These are phyloP conservation scores for Ceuthmochares aereus DNA, from an alignment of 2,113 vertebrate genomes.

Conservation along the genomic window DNA sequence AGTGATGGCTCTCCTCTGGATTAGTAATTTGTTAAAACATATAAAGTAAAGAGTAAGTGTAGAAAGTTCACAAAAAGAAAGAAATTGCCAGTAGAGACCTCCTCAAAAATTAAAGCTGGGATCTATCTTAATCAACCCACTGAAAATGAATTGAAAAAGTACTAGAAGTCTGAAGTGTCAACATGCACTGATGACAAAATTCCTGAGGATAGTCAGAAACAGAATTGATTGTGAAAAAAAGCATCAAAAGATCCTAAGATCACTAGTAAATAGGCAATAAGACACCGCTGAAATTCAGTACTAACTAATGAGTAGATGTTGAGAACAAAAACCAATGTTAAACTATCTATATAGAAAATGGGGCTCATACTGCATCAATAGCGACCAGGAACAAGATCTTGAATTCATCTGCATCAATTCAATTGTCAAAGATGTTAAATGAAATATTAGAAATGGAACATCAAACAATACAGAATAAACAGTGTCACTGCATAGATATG, in stretches of 20 bases:
- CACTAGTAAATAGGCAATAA: not conserved
- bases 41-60: not conserved
- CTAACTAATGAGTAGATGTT: not conserved
- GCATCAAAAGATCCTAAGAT: not conserved
- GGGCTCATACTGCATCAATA: not conserved
- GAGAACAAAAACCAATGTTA: not conserved
- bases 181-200: not conserved
- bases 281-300: not conserved
- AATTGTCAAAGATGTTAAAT: not conserved
- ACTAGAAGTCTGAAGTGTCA: not conserved
- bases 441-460: not conserved
- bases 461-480: not conserved
- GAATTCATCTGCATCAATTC: not conserved
- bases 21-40: not conserved
- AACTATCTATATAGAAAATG: not conserved
- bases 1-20: not conserved
- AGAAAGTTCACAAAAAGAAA: not conserved
- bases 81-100: not conserved
- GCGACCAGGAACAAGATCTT: not conserved
- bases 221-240: not conserved
- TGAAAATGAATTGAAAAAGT: not conserved
- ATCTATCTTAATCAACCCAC: not conserved
- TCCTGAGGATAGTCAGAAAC: not conserved
- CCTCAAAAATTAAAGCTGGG: not conserved
- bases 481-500: not conserved